Evolutionary conservation across 2,113 vertebrate species (phyloP).

Genomic region (Microtus oregoni): DNA sequence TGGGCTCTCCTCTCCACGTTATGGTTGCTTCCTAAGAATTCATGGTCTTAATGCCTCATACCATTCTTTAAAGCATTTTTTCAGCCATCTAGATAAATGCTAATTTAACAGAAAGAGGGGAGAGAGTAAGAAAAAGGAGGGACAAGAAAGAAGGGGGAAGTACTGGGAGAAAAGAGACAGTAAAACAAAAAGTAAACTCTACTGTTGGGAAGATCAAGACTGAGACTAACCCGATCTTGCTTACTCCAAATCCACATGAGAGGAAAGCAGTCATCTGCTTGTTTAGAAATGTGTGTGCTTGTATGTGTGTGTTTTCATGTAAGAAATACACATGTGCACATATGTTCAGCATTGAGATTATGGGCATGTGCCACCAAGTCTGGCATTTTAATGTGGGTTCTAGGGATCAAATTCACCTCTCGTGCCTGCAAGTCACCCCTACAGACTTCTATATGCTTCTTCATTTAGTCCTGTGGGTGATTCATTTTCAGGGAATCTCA

Average conservation of each 20-base stretch:
- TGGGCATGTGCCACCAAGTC: background rate
- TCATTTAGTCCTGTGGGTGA: background rate
- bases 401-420: background rate
- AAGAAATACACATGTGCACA: background rate
- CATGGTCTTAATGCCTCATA: background rate
- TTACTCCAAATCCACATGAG: background rate
- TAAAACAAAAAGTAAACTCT: background rate
- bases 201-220: background rate
- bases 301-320: background rate
- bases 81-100: background rate
- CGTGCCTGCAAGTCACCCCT: background rate
- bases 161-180: background rate
- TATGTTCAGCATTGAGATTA: background rate
- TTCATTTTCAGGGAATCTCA: background rate
- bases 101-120: background rate
- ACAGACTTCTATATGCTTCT: background rate
- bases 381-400: background rate
- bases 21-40: background rate
- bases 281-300: background rate
- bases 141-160: too few species aligned
- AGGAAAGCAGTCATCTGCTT: background rate
- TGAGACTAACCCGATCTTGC: background rate
- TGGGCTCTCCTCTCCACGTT: background rate
- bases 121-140: background rate
- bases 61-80: background rate